phyloP scores from a whole-genome alignment of 2,797 vertebrate species.

The Oryzias dopingdopingensis region DNA sequence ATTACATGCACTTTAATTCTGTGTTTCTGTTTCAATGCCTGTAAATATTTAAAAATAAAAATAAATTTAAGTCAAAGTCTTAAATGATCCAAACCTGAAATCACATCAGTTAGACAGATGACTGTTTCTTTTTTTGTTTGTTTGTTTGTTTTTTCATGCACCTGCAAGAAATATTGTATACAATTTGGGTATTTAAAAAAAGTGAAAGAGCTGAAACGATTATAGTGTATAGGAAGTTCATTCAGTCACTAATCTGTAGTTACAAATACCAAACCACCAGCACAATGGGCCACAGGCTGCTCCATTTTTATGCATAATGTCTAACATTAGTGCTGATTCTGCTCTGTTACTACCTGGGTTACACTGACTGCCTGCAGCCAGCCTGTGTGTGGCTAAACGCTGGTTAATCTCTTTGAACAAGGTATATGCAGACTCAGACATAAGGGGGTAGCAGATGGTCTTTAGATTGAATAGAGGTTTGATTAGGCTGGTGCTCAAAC shows the following conservation, averaged over 20 bases:
- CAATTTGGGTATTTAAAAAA: too few species aligned
- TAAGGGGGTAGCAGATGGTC: conserved; percentile 5
- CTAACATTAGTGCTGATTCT: conserved; percentile 27
- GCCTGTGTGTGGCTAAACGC: conserved; percentile 21
- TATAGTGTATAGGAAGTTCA: too few species aligned
- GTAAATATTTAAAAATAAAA: too few species aligned
- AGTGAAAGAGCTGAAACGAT: too few species aligned
- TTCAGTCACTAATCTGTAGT: conserved; percentile 7
- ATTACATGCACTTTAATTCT: too few species aligned
- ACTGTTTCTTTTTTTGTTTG: too few species aligned
- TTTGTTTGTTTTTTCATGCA: too few species aligned
- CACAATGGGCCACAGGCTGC: conserved; percentile 10
- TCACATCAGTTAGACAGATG: too few species aligned
- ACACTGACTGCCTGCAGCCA: conserved; percentile 7
- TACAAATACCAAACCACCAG: conserved; percentile 15
- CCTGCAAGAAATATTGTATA: too few species aligned
- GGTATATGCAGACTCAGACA: conserved; percentile 8
- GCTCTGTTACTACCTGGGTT: conserved; percentile 15
- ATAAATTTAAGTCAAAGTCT: too few species aligned
- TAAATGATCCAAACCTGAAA: too few species aligned
- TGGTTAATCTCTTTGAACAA: conserved; percentile 17
- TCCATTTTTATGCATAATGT: conserved; percentile 34
- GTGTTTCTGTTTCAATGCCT: too few species aligned
- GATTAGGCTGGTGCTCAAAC: conserved; percentile 20
- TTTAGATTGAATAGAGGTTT: conserved; percentile 24